Base-by-base conservation (phyloP, 2,113 vertebrate species). In the Pipa parva region DNA sequence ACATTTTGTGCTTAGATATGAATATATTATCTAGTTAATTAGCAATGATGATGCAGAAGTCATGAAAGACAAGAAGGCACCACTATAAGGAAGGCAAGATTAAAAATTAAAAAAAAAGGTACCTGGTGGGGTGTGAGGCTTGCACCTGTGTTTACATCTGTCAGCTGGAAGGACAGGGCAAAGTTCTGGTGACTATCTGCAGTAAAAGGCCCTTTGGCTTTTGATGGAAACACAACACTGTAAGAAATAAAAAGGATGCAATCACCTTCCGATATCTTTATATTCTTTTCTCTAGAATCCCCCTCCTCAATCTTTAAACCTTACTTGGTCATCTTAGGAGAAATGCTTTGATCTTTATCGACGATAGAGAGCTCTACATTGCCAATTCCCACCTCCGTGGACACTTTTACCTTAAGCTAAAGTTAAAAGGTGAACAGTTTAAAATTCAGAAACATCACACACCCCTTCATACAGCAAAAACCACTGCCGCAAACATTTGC, bases 171-270 rank as follows among this genome's bases (percentile, higher is more conserved):
- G 77, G 93, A 90, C 79, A 99, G 87, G 48, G 92, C 97, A 61
- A 99, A 95, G 83, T 97, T 99, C 85, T 97, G 95, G 79, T 99
- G 97, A 81, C 96, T 92, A 83, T 99, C 97, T 21, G 95, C 94
- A 8, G 89, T 89, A 83, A 99, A 97, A 0, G 91, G 74, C 63
- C 80, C 85, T 81, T 96, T 96, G 74, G 92, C 90, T 83, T 97
- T 99, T 75, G 86, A 85, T 45, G 96, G 96, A 74, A 93, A 97
- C 33, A 88, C 86, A 68, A 99, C 94, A 78, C 97, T 99, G 76
- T 50, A 39, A 39, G 36, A 62, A 58, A 74, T 3, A 17, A 9
- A 15, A 5, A 15, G 39, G 4, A n/a, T n/a, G n/a, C n/a, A n/a
- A n/a, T n/a, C n/a, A n/a, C n/a, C n/a, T n/a, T n/a, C n/a, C n/a